These are phyloP conservation scores for Drosophila gunungcola DNA, from an alignment of 1,140 invertebrate genomes.

Conservation along the genomic window DNA sequence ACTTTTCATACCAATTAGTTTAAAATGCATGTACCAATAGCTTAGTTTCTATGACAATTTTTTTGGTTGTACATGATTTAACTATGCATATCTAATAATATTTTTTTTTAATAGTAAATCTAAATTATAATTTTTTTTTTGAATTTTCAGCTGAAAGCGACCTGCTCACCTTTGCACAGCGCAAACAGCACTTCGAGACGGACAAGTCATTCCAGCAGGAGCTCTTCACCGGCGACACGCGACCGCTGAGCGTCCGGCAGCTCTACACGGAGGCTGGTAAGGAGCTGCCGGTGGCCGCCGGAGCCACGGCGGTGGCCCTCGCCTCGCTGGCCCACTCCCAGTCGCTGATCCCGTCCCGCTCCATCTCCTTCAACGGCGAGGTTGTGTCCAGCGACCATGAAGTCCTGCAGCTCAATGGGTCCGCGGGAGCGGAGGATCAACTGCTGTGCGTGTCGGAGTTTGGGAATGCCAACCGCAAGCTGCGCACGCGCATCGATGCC, in stretches of 20 bases:
- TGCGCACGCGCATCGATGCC: slow-evolving; percentile 89
- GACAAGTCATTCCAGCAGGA: slow-evolving; percentile 87
- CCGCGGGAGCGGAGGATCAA: slow-evolving; percentile 75
- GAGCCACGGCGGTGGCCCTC: slow-evolving; percentile 34
- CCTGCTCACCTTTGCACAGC: slow-evolving; percentile 91
- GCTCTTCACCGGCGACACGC: slow-evolving; percentile 89
- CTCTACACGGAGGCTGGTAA: slow-evolving; percentile 90
- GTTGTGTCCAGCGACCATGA: slow-evolving; percentile 82
- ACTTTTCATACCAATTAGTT: too few species aligned
- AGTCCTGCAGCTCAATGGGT: slow-evolving; percentile 46
- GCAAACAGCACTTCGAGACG: slow-evolving; percentile 90
- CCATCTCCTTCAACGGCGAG: slow-evolving; percentile 68
- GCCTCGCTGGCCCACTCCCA: slow-evolving; percentile 72
- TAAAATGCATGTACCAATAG: too few species aligned
- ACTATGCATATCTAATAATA: not conserved
- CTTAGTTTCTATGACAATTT: too few species aligned
- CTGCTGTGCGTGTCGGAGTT: slow-evolving; percentile 92
- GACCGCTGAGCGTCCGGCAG: slow-evolving; percentile 86
- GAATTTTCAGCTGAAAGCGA: slow-evolving; percentile 92
- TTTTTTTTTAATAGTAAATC: not conserved
- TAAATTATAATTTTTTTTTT: slow-evolving; percentile 37
- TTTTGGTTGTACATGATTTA: too few species aligned
- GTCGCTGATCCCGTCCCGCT: slow-evolving; percentile 54
- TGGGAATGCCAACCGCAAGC: slow-evolving; percentile 88
- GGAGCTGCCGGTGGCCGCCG: slow-evolving; percentile 77